A percentile compares a stretch with the other conserved stretches of the same genome.
Evolutionary conservation across 2,888 invertebrate genomes (phyloP).

Genomic region (Ormyrus rosae): DNA sequence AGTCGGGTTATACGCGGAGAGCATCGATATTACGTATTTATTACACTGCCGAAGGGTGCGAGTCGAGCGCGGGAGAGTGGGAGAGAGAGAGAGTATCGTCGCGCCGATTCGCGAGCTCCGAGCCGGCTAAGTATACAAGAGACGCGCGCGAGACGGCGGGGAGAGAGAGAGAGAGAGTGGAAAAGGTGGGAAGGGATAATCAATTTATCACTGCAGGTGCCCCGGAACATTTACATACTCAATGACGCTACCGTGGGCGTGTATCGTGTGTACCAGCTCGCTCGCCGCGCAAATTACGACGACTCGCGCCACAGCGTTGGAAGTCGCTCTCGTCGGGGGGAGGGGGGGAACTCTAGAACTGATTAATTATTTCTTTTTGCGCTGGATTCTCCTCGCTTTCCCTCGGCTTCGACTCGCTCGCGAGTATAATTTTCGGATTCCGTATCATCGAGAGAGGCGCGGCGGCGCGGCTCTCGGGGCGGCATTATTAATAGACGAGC

Average conservation of each 20-base stretch:
- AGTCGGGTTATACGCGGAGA: constrained; percentile 64
- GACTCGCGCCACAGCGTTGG: constrained; percentile 5
- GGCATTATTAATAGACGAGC: constrained; percentile 1
- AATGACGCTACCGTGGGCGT: constrained; percentile 65
- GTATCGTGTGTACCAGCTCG: constrained; percentile 5
- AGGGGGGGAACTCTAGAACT: background rate
- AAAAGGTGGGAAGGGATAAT: constrained; percentile 63
- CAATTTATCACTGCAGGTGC: constrained; percentile 74
- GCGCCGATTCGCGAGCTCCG: constrained; percentile 9
- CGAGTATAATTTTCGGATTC: too few species aligned
- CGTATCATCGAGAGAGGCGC: background rate
- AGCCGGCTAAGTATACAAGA: background rate
- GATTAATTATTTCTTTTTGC: constrained; percentile 30
- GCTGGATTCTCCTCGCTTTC: too few species aligned
- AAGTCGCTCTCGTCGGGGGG: background rate
- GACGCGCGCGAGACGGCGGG: background rate
- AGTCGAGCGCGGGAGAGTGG: constrained; percentile 52
- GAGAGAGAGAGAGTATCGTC: constrained; percentile 51
- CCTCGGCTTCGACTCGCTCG: too few species aligned
- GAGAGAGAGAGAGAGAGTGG: constrained; percentile 30
- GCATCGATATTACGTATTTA: constrained; percentile 73
- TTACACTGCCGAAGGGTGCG: constrained; percentile 66
- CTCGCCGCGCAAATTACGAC: constrained; percentile 29
- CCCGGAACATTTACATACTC: constrained; percentile 71
- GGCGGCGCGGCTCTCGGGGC: background rate